Evolutionary conservation across 2,888 invertebrate species (phyloP).

Genomic region (Rhodophaea formosa): DNA sequence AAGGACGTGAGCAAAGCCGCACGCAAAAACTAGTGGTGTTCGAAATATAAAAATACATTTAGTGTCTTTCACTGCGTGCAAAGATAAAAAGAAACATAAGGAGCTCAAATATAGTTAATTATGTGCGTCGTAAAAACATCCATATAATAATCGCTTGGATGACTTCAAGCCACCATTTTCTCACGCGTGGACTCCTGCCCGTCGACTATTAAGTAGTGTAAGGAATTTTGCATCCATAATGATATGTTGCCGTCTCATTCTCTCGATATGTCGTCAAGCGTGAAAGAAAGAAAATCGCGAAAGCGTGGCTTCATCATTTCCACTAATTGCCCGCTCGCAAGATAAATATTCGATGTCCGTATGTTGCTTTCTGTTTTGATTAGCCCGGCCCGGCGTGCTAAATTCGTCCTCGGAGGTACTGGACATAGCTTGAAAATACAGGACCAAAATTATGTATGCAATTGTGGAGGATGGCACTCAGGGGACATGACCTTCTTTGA

Average conservation of each 20-base stretch:
- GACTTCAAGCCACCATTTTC: conserved; percentile 51
- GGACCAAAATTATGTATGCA: conserved; percentile 10
- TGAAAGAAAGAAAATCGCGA: conserved; percentile 45
- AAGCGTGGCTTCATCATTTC: conserved; percentile 42
- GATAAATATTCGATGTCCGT: conserved; percentile 18
- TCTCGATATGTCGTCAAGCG: conserved; percentile 32
- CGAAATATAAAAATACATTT: no score
- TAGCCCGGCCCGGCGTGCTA: neutral
- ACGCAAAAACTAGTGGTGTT: no score
- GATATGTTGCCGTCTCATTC: conserved; percentile 41
- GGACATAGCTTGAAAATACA: conserved; percentile 8
- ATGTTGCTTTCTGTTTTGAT: conserved; percentile 16
- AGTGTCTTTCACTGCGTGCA: no score
- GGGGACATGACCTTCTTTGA: conserved; percentile 10
- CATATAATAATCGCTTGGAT: conserved; percentile 35
- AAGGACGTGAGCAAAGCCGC: no score
- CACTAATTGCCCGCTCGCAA: conserved; percentile 18
- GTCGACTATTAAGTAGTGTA: conserved; percentile 60
- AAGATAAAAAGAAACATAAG: no score
- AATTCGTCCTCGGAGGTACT: neutral
- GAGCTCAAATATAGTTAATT: neutral
- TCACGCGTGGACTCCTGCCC: conserved; percentile 55
- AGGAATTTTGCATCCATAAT: conserved; percentile 66
- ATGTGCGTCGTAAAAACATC: neutral
- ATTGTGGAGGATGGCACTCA: conserved; percentile 6